Evolutionary conservation across 2,888 invertebrate genomes (phyloP), one percentile per base, ranked within the genome.

Genomic region (Hyppa rectilinea): DNA sequence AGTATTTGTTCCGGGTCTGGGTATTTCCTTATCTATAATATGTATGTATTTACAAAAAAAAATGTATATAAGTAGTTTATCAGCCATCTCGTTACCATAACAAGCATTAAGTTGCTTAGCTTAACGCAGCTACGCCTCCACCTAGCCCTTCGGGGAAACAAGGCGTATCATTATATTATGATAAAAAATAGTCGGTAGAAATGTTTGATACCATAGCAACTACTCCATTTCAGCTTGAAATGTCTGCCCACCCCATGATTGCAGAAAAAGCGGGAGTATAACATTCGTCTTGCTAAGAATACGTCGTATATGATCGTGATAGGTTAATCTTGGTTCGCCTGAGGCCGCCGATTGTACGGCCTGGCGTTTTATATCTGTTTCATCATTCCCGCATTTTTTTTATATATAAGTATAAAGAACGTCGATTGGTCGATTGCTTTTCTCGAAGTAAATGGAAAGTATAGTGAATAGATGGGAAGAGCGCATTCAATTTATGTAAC

Each of bases 271-370:
- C 61, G 40, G 38, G 52, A 63, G 43, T 31, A 60, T 81, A 69
- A 60, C 59, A 71, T 71, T 59, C 45, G 20, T 64, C 78, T 65
- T 53, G 49, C 58, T 55, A 50, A 45, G 58, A 62, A 71, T 71
- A 58, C 73, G 62, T 62, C 55, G 66, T 80, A 61, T 80, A 67
- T 81, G 75, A 64, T 75, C 83, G 47, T 50, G 80, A 80, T 83
- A 80, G 83, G 76, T 75, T 83, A 71, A 81, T 81, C 81, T 83
- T 63, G 31, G 63, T 59, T 69, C 50, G 80, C 84, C 80, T 20
- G 50, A 31, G 81, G 80, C 71, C 43, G 65, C 63, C 71, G 62
- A 80, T 80, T 67, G 75, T 14, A 63, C 49, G 38, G 31, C 56
- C 38, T 60, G 63, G 60, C 52, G 36, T 80, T 59, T 61, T 75